Evolutionary conservation across 2,888 invertebrate species (phyloP), one percentile per base, ranked within the genome.

Genomic region (Pediacus dermestoides): DNA sequence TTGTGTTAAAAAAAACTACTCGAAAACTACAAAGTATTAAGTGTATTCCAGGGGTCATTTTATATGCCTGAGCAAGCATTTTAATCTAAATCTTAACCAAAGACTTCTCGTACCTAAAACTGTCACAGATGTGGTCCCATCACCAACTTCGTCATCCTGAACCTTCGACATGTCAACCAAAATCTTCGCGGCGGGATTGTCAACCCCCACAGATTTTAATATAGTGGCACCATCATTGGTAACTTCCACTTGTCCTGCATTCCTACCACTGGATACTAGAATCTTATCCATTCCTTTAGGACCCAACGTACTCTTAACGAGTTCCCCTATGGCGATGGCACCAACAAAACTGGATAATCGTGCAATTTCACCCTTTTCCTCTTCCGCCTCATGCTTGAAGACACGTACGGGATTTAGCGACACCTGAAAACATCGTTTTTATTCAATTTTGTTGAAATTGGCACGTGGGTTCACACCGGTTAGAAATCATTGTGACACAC

Each of bases 181-280:
- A 60, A 99, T 91, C 73, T 99, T 99, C 1, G 97, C 97, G 16
- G 99, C 97, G 12, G 99, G 96, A 71, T 99, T 99, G 66, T 99
- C 97, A 10, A 99, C 90, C 36, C 97, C 97, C 39, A 99, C 81
- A 0, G 91, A 82, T 68, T 94, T 91, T 36, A 99, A 74, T 63
- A 99, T 99, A 4, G 99, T 99, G 8, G 99, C 99, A 40, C 99
- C 99, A 73, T 99, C 99, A 71, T 99, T 99, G 34, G 99, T 99
- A 3, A 99, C 93, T 72, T 95, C 88, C 39, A 99, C 90, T 60
- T 80, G 77, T 18, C 88, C 88, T 33, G 83, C 78, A 61, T 81
- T 86, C 42, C 90, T 78, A 1, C 91, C 91, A 53, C 77, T 75
- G 1, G 88, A 80, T 10, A 91, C 84, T 13, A 92, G 72, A 46